A percentile compares a stretch with the other conserved stretches of the same genome.
Evolutionary conservation across 2,888 invertebrate genomes (phyloP).

Genomic region (Calameuta pallipes): DNA sequence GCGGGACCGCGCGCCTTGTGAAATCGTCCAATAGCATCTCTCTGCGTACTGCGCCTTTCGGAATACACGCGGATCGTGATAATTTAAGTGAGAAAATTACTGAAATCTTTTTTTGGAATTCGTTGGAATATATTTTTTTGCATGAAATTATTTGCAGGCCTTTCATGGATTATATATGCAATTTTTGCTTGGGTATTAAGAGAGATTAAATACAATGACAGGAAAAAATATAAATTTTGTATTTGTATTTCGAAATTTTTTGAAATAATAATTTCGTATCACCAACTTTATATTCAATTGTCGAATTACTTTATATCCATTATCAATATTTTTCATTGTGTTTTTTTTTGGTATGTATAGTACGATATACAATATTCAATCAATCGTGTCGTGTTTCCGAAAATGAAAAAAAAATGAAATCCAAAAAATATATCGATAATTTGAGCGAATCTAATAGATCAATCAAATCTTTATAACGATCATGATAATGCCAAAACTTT

Average conservation of each 20-base stretch:
- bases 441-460: background rate
- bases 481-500: background rate
- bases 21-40: background rate
- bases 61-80: too few species aligned
- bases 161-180: background rate
- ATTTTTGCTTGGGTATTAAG: background rate
- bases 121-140: too few species aligned
- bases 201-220: background rate
- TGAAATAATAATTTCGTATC: background rate
- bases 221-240: background rate
- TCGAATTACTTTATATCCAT: too few species aligned
- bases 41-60: too few species aligned
- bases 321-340: background rate
- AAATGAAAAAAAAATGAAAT: background rate
- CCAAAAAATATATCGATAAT: background rate
- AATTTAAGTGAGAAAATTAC: too few species aligned
- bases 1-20: background rate
- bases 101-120: too few species aligned
- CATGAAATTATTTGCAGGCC: too few species aligned
- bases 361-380: background rate
- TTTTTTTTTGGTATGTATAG: background rate
- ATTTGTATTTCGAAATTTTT: background rate
- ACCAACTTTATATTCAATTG: background rate
- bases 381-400: background rate
- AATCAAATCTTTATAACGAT: background rate